Percentiles rank a stretch among this genome's conserved stretches.
These are phyloP conservation scores for Ruditapes philippinarum DNA, from an alignment of 1,140 invertebrate genomes.

Conservation along the genomic window DNA sequence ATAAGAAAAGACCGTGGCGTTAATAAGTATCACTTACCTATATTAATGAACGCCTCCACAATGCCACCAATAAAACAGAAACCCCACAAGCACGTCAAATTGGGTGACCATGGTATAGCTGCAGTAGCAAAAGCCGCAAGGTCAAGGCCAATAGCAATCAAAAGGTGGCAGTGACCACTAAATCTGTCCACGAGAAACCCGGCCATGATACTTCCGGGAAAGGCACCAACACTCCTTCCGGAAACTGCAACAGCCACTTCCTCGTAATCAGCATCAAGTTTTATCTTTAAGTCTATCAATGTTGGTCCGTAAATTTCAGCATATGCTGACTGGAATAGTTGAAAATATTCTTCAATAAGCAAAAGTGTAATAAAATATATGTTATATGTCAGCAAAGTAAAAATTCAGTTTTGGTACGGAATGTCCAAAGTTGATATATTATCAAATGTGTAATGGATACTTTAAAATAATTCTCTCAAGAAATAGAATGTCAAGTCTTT, in stretches of 20 bases:
- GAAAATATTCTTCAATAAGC: too few species aligned
- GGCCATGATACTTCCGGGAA: slow-evolving; percentile 68
- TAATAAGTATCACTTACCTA: slow-evolving; percentile 64
- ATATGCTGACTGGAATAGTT: slow-evolving; percentile 68
- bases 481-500: too few species aligned
- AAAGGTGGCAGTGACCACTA: slow-evolving; percentile 65
- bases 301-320: slow-evolving; percentile 74
- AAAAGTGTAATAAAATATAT: too few species aligned
- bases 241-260: slow-evolving; percentile 69
- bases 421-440: too few species aligned
- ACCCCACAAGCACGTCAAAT: slow-evolving; percentile 55
- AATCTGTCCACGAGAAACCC: slow-evolving; percentile 67
- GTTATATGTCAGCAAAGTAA: too few species aligned
- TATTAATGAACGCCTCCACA: slow-evolving; percentile 73
- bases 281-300: slow-evolving; percentile 67
- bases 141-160: slow-evolving; percentile 68
- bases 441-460: too few species aligned
- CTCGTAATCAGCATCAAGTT: slow-evolving; percentile 65
- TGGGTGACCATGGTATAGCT: slow-evolving; percentile 59
- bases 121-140: slow-evolving; percentile 53
- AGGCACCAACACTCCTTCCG: slow-evolving; percentile 71
- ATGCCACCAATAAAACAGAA: slow-evolving; percentile 69
- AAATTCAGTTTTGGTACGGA: too few species aligned
- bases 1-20: too few species aligned
- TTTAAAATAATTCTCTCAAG: too few species aligned